phyloP scores from a whole-genome alignment of 2,888 invertebrate genomes.

The Seira musarum region DNA sequence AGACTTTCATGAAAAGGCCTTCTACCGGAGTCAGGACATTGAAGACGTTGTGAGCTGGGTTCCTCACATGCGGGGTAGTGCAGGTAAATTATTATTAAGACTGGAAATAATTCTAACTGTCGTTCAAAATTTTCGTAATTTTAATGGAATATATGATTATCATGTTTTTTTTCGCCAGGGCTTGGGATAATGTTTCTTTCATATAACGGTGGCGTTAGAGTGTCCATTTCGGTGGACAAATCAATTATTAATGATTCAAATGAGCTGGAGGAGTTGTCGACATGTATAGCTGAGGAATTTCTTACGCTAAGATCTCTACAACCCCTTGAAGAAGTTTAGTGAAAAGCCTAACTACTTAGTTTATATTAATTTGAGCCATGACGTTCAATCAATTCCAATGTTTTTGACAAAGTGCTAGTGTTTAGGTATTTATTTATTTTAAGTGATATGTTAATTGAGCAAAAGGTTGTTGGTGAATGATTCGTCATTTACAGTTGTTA shows the following conservation, averaged over 20 bases:
- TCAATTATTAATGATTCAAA: conserved; percentile 51
- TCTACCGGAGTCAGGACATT: conserved; percentile 28
- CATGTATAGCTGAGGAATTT: conserved; percentile 60
- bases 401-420: no score
- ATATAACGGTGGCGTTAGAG: conserved; percentile 65
- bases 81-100: conserved; percentile 30
- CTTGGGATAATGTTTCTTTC: conserved; percentile 65
- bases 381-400: no score
- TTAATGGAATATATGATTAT: no score
- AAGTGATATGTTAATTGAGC: no score
- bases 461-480: no score
- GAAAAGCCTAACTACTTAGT: no score
- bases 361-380: no score
- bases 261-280: conserved; percentile 43
- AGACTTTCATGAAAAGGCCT: conserved; percentile 22
- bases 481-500: no score
- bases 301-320: conserved; percentile 46
- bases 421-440: no score
- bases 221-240: conserved; percentile 62
- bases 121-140: no score
- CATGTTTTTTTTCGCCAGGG: conserved; percentile 47
- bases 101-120: neutral
- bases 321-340: conserved; percentile 18
- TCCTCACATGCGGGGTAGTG: conserved; percentile 60
- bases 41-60: conserved; percentile 56